Evolutionary conservation across 1,140 invertebrate genomes (phyloP).

Genomic region (Ostrea edulis): DNA sequence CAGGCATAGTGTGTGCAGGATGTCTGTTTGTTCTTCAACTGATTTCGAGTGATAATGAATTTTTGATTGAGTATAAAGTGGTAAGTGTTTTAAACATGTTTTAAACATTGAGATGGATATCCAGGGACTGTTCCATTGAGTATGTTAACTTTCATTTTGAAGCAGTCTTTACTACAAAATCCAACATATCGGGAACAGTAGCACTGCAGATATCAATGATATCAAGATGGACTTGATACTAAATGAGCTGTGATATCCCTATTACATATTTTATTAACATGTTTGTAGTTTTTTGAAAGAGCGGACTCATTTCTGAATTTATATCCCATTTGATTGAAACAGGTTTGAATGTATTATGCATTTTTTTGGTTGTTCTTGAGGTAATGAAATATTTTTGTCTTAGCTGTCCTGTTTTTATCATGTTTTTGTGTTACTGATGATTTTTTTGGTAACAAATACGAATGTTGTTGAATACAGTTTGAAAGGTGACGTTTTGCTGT

Average conservation of each 20-base stretch:
- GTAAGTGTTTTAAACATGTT: no score
- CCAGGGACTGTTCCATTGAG: no score
- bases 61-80: no score
- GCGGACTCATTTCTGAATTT: neutral
- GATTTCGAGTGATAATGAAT: no score
- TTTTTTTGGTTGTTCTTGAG: neutral
- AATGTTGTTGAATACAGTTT: neutral
- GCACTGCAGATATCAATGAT: neutral
- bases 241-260: conserved; percentile 4
- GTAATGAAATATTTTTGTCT: neutral
- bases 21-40: no score
- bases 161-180: neutral
- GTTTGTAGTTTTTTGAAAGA: conserved; percentile 9
- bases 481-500: no score
- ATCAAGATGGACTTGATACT: neutral
- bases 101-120: no score
- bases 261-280: neutral
- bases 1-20: neutral
- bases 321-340: neutral
- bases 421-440: neutral
- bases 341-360: neutral
- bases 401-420: neutral
- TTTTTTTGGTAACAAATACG: neutral
- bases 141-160: no score
- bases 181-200: conserved; percentile 13